These are phyloP conservation scores for Coregonus ussuriensis DNA, from an alignment of 2,797 vertebrate species.

Conservation along the genomic window DNA sequence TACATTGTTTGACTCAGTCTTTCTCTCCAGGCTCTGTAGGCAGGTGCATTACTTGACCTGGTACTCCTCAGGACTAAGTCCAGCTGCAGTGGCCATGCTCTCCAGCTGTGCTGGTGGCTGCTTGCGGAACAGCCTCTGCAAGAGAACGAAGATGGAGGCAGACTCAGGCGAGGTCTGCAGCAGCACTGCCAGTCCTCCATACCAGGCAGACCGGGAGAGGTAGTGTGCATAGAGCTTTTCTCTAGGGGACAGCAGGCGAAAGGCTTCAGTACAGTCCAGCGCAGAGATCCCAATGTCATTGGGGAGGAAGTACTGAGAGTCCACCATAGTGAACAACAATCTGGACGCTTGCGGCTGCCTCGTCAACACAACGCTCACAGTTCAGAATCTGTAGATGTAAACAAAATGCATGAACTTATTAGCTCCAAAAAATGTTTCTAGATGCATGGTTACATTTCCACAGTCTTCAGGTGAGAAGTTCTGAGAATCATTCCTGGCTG, in stretches of 20 bases:
- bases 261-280: slow-evolving; percentile 87
- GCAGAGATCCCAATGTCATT: slow-evolving; percentile 86
- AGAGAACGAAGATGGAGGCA: slow-evolving; percentile 83
- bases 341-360: not conserved
- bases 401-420: not conserved
- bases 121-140: slow-evolving; percentile 84
- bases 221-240: slow-evolving; percentile 89
- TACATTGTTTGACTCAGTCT: not conserved
- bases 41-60: slow-evolving; percentile 70
- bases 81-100: slow-evolving; percentile 74
- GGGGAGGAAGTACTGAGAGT: slow-evolving; percentile 90
- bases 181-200: slow-evolving; percentile 86
- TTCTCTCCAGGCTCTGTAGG: not conserved
- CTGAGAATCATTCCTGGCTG: not conserved
- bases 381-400: not conserved
- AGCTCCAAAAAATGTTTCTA: not conserved
- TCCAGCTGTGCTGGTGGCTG: slow-evolving; percentile 80
- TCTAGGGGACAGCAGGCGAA: slow-evolving; percentile 81
- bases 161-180: slow-evolving; percentile 91
- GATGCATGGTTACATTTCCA: not conserved
- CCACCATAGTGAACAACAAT: slow-evolving; percentile 75
- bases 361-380: not conserved
- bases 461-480: no score
- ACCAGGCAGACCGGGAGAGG: slow-evolving; percentile 88
- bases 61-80: slow-evolving; percentile 85